Conservation (phyloP, 2,797 vertebrate species). For the Loriculus beryllinus region DNA sequence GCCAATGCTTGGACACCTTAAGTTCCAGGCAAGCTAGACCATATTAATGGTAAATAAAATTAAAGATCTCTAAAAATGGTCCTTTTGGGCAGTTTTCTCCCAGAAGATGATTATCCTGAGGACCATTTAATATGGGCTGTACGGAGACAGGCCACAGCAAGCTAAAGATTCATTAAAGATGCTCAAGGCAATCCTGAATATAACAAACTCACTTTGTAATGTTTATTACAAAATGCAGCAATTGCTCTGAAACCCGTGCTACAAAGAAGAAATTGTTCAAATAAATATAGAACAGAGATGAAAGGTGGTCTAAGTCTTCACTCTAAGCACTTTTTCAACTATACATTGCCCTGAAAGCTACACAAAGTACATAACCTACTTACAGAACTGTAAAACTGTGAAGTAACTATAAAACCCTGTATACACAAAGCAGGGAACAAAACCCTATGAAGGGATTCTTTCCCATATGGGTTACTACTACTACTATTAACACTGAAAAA, state of each 20-base stretch:
- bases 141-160: neutral
- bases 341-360: fast-evolving
- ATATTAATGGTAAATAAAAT: neutral
- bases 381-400: neutral
- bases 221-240: neutral
- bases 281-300: neutral
- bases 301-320: neutral
- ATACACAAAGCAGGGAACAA: fast-evolving
- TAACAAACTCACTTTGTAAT: neutral
- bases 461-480: neutral
- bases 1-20: fast-evolving
- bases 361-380: neutral
- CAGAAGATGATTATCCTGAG: neutral
- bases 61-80: neutral
- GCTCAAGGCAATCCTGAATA: neutral
- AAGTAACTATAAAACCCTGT: neutral
- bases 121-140: neutral
- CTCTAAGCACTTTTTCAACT: neutral
- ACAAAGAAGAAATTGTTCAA: neutral
- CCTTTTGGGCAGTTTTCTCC: neutral
- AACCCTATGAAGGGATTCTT: neutral
- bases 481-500: neutral
- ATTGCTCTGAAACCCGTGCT: neutral
- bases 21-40: neutral
- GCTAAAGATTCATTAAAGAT: neutral